Conservation (phyloP, 37 sponge, comb jelly and placozoan species). For the Ianthella basta region DNA sequence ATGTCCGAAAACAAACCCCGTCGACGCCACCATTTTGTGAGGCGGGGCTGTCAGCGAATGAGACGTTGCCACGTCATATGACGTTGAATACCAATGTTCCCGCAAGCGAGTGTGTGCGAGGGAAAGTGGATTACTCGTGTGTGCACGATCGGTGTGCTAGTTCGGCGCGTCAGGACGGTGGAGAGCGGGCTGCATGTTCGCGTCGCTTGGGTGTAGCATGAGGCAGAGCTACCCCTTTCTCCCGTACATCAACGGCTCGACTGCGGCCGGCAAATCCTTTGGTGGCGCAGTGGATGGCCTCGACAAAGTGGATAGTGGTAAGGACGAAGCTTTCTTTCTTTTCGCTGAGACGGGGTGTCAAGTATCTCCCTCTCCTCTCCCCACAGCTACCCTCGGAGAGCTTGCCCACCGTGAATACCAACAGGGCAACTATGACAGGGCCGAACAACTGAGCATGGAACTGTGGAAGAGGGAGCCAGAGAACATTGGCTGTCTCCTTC, state of each 20-base stretch:
- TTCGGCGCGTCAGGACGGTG: no score
- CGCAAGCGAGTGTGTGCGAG: no score
- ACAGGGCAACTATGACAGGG: conserved; percentile 86
- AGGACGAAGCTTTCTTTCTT: background rate
- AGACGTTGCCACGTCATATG: no score
- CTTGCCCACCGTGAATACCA: conserved; percentile 96
- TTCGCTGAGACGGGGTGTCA: background rate
- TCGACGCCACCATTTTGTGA: no score
- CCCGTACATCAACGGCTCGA: background rate
- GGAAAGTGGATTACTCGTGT: no score
- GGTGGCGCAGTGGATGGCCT: background rate
- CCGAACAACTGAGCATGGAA: conserved; percentile 95
- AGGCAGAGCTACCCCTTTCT: conserved; percentile 21
- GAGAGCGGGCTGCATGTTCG: conserved; percentile 8
- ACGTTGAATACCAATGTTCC: no score
- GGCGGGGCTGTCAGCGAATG: no score
- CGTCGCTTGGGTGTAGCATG: background rate
- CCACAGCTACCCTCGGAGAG: conserved; percentile 82
- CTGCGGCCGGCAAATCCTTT: background rate
- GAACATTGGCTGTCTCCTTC: conserved; percentile 96
- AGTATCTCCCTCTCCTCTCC: background rate
- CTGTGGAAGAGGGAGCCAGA: conserved; percentile 96
- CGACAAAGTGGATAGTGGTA: conserved; percentile 22
- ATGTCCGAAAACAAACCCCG: no score
- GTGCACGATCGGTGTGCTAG: no score